Evolutionary conservation across 92 coral and sea anemone species (phyloP).

Genomic region (Plumapathes pennacea): DNA sequence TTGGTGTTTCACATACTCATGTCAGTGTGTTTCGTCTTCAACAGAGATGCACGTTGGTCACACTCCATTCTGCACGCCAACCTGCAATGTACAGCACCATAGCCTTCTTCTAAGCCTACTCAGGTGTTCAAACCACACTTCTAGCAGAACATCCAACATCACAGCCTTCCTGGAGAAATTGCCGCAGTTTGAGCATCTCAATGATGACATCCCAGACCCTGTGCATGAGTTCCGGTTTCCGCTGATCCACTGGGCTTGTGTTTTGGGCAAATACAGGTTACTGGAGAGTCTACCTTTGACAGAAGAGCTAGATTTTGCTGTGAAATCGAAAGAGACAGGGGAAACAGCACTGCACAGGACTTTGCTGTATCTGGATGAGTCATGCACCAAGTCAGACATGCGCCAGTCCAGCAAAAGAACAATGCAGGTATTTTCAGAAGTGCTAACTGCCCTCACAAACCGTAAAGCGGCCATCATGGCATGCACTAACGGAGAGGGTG

Average conservation of each 20-base stretch:
- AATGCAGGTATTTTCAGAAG: slow-evolving; percentile 23
- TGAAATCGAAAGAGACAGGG: slow-evolving; percentile 15
- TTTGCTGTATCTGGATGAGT: slow-evolving; percentile 14
- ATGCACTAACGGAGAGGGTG: slow-evolving; percentile 10
- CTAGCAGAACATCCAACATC: neutral
- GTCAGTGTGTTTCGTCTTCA: too few relatives aligned
- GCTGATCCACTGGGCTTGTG: slow-evolving; percentile 64
- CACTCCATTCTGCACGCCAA: slow-evolving; percentile 18
- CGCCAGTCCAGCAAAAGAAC: slow-evolving; percentile 8
- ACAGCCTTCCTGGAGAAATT: too few relatives aligned
- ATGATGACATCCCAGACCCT: slow-evolving; percentile 23
- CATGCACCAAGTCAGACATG: slow-evolving; percentile 9
- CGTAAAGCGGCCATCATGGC: slow-evolving; percentile 2
- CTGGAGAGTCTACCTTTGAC: slow-evolving; percentile 5
- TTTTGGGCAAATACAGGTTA: slow-evolving; percentile 39
- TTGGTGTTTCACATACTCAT: too few relatives aligned
- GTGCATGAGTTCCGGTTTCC: slow-evolving; percentile 29
- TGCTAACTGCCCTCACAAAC: neutral
- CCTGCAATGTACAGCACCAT: slow-evolving; percentile 4
- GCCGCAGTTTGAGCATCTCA: too few relatives aligned
- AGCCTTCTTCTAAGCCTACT: slow-evolving; percentile 13
- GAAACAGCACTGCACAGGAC: slow-evolving; percentile 37
- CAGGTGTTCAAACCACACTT: slow-evolving; percentile 16
- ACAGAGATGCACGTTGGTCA: too few relatives aligned
- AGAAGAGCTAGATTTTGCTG: slow-evolving; percentile 23